phyloP scores from a whole-genome alignment of 2,113 vertebrate species.

The Oreochromis aureus region DNA sequence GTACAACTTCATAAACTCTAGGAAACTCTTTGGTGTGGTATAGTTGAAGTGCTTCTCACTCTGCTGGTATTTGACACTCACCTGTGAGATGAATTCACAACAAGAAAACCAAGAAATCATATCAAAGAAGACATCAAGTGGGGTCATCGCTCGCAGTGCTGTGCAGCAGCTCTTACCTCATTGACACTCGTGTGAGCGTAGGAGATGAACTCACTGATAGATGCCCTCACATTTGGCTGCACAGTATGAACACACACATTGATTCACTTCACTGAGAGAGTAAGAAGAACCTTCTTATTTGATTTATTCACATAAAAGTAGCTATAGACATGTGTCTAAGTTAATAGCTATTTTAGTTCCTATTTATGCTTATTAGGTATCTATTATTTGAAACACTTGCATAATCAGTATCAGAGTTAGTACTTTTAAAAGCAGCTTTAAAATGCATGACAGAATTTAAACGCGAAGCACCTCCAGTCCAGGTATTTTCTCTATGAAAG shows the following conservation, averaged over 20 bases:
- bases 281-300: background rate
- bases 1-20: constrained; percentile 74
- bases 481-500: constrained; percentile 70
- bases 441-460: background rate
- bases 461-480: constrained; percentile 51
- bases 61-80: constrained; percentile 73
- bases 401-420: background rate
- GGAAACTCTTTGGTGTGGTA: constrained; percentile 81
- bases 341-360: background rate
- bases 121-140: background rate
- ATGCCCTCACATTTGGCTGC: constrained; percentile 64
- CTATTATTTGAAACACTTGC: background rate
- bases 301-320: background rate
- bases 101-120: background rate
- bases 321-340: background rate
- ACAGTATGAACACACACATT: background rate
- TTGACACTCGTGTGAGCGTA: constrained; percentile 71
- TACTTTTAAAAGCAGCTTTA: background rate
- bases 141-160: background rate
- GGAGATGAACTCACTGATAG: constrained; percentile 71
- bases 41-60: constrained; percentile 76
- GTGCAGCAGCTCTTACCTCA: constrained; percentile 46
- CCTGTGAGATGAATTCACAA: constrained; percentile 15
- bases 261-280: background rate
- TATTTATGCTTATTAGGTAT: background rate